Evolutionary conservation across 2,888 invertebrate genomes (phyloP).

Genomic region (Heliconius cydno): DNA sequence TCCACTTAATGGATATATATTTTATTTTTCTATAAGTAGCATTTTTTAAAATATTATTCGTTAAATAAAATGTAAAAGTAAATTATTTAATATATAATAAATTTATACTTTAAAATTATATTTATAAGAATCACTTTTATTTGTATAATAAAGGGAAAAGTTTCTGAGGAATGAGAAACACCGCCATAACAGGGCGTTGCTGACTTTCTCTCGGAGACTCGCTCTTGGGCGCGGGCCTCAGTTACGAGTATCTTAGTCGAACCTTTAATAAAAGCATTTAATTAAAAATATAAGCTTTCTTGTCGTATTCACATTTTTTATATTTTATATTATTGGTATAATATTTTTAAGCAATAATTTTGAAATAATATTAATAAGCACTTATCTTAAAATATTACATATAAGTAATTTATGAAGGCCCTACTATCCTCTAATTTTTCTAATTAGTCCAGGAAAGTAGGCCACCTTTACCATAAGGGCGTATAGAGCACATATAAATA

Average conservation of each 20-base stretch:
- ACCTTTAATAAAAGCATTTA: constrained; percentile 41
- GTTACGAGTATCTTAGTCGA: constrained; percentile 43
- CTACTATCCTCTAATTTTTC: not conserved
- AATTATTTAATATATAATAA: not conserved
- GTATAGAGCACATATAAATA: not conserved
- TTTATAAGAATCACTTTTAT: constrained; percentile 50
- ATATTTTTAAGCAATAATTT: not conserved
- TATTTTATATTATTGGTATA: not conserved
- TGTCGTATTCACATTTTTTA: not conserved
- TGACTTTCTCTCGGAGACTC: constrained; percentile 69
- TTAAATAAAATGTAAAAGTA: too few relatives aligned
- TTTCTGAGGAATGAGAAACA: constrained; percentile 75
- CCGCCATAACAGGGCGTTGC: constrained; percentile 75
- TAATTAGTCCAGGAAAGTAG: not conserved
- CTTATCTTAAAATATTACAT: constrained; percentile 1
- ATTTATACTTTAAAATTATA: not conserved
- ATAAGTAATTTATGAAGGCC: constrained; percentile 7
- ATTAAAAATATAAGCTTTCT: constrained; percentile 8
- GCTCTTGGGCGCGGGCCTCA: constrained; percentile 62
- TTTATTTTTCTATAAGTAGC: too few relatives aligned
- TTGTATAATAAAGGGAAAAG: constrained; percentile 71
- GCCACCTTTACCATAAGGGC: not conserved
- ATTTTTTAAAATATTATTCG: not conserved
- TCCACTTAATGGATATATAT: too few relatives aligned
- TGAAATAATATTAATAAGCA: too few relatives aligned